Base-by-base conservation (phyloP, 1,140 invertebrate species). In the Saccostrea glomerata region DNA sequence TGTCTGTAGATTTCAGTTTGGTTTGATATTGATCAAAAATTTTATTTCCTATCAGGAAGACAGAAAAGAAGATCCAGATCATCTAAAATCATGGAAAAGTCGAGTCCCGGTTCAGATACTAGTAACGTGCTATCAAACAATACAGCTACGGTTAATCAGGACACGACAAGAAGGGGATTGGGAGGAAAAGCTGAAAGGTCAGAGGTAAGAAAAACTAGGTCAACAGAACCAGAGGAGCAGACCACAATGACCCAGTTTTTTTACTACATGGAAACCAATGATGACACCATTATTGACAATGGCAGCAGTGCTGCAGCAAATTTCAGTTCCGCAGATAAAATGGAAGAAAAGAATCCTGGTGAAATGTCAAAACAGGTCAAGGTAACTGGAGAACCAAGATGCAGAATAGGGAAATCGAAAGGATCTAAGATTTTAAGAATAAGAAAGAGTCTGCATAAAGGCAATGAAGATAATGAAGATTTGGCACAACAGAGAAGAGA, bases 231-330 rank as follows among this genome's bases (percentile, higher is more conserved):
- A 56, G 30, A 66, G 7, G 87, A 89, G 63, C 91, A 91, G 58
- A 88, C 88, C 11, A 91, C 91, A 2, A 90, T 91, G 91, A 91
- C 91, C 25, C 92, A 92, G 84, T 91, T 89, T 30, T 92, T 85
- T 89, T 89, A 90, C 25, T 63, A 63, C 4, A 63, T 63, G 58
- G 58, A 63, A 17, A 63, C 17, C 0, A 63, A 63, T 63, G 58
- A 63, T 63, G 58, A n/a, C 5, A 63, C 7, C 58, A 1, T 0
- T 20, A 17, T 63, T 63, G 17, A 63, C 58, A 17, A 20, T n/a
- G n/a, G 15, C n/a, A 20, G 58, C 15, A 17, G 15, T 63, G 17
- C 15, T 20, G 6, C 58, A 63, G 58, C 58, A 63, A 63, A 63
- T 20, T 17, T 63, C n/a, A 63, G 58, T n/a, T 63, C 58, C 6